Percentiles rank a stretch among this genome's conserved stretches.
These are phyloP conservation scores for Dynastes tityus DNA, from an alignment of 2,888 invertebrate genomes.

Conservation along the genomic window DNA sequence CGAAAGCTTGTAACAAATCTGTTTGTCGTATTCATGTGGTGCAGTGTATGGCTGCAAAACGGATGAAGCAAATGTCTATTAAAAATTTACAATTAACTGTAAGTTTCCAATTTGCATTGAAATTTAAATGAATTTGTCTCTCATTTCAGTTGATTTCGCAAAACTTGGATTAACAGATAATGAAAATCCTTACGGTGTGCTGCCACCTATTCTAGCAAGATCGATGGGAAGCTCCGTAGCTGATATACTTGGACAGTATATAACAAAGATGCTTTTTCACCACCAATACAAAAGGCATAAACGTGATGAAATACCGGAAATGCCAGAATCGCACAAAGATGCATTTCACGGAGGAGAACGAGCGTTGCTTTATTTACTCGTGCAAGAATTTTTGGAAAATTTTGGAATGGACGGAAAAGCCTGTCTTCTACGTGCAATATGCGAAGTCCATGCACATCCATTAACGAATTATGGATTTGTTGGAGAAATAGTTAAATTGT, in stretches of 20 bases:
- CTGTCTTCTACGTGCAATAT: conserved; percentile 86
- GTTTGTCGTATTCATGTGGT: too few species aligned
- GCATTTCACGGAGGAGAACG: conserved; percentile 88
- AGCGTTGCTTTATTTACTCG: conserved; percentile 83
- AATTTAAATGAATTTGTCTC: not conserved
- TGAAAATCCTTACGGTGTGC: conserved; percentile 87
- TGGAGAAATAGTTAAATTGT: conserved; percentile 87
- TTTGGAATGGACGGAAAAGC: conserved; percentile 89
- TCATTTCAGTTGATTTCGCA: conserved; percentile 86
- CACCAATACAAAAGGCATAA: conserved; percentile 67
- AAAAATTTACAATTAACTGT: too few species aligned
- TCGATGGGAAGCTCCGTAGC: conserved; percentile 85
- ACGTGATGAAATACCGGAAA: conserved; percentile 64
- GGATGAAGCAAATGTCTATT: too few species aligned
- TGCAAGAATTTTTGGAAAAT: conserved; percentile 86
- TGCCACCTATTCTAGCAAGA: conserved; percentile 84
- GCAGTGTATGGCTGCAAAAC: too few species aligned
- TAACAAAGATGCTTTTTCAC: conserved; percentile 80
- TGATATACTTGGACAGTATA: conserved; percentile 80
- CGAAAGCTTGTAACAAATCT: too few species aligned
- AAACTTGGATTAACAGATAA: conserved; percentile 90
- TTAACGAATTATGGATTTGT: conserved; percentile 84
- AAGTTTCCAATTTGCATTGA: too few species aligned
- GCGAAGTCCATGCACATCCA: conserved; percentile 88
- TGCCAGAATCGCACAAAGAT: conserved; percentile 68